Base-by-base conservation (phyloP, 2,888 invertebrate species). In the Cataglyphis livida region DNA sequence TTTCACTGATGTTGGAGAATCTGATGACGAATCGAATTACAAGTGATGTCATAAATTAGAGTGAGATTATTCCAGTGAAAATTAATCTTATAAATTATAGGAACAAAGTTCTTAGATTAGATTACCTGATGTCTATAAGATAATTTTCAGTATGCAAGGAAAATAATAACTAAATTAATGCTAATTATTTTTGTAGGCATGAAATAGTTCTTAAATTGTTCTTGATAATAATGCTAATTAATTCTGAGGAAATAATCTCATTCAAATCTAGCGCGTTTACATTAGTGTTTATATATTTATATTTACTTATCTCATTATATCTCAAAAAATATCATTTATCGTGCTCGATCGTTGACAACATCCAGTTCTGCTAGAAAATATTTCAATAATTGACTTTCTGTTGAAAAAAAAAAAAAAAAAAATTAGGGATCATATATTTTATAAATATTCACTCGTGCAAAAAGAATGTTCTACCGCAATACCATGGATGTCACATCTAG, bases 11-110 rank as follows among this genome's bases (percentile, higher is more conserved):
- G 76, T 62, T 70, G 57, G 35, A 83, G 66, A 82, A 76, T 78
- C 68, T 79, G 51, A 61, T 35, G 51, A 75, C 62, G 71, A 84
- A 62, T 81, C 70, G 73, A 85, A 44, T 85, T 73, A 81, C 79
- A 82, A 59, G 32, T 28, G 28, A 28, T 35, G 38, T 12, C 12
- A n/a, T 28, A 35, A 35, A 0, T 41, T 57, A 51, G 57, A 66
- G 18, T 18, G 25, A 78, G 57, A 48, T 68, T 66, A 10, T 15
- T 35, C 32, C 44, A 25, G 18, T 59, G n/a, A 21, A 70, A 70
- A 78, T 70, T 61, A 70, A 78, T 68, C 41, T 44, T 68, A 57
- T 41, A 57, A n/a, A 51, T 4, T n/a, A n/a, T 41, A 57, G 15
- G 59, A 21, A 44, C 15, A 35, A n/a, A 44, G 7, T 51, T 18